Conservation (phyloP, 2,797 vertebrate genomes). For the Trematomus bernacchii region DNA sequence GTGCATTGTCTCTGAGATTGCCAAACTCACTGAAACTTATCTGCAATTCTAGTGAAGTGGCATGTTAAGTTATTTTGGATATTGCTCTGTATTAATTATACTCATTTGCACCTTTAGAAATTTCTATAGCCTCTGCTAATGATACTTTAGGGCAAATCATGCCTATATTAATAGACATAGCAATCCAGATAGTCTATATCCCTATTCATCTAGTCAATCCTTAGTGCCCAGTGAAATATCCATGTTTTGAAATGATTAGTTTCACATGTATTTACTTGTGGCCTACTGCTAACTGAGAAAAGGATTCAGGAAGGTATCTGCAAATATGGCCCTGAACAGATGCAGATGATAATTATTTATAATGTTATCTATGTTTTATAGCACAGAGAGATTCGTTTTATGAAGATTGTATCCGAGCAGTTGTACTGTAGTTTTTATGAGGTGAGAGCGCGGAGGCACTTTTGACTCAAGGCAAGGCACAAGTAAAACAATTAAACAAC, state of each 20-base stretch:
- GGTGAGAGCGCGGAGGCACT: background rate
- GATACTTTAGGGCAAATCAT: constrained; percentile 10
- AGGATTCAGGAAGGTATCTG: background rate
- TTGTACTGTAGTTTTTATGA: constrained; percentile 13
- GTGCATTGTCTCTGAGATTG: constrained; percentile 31
- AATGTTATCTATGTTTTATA: constrained; percentile 18
- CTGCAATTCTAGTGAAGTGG: constrained; percentile 23
- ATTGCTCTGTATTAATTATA: constrained; percentile 23
- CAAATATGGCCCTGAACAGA: background rate
- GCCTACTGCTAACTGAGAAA: background rate
- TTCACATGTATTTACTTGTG: constrained; percentile 10
- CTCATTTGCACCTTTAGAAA: background rate
- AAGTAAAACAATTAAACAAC: constrained; percentile 2
- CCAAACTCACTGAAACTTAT: constrained; percentile 15
- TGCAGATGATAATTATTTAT: constrained; percentile 20
- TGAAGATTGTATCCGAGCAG: background rate
- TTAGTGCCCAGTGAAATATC: background rate
- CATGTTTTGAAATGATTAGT: background rate
- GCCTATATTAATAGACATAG: background rate
- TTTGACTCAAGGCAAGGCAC: background rate
- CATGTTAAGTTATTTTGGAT: constrained; percentile 27
- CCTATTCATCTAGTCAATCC: no score
- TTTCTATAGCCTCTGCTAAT: constrained; percentile 20
- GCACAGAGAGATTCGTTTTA: background rate
- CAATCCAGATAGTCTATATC: background rate